Conservation (phyloP, 2,888 invertebrate species). For the Koerneria pararmatus region DNA sequence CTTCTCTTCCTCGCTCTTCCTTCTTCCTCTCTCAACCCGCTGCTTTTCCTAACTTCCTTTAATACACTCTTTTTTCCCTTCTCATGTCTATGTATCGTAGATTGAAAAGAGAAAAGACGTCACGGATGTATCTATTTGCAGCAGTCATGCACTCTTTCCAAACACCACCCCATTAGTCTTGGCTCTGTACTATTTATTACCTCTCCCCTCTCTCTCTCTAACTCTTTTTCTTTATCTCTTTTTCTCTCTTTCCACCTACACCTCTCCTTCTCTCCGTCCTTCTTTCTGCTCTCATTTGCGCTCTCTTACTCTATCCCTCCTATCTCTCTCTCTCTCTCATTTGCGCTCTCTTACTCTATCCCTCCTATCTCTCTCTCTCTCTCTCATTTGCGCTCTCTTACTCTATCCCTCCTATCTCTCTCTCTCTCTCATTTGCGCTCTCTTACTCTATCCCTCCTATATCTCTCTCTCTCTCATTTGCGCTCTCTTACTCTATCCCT, state of each 20-base stretch:
- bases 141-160: no score
- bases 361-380: background rate
- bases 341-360: background rate
- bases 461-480: background rate
- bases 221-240: background rate
- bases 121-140: no score
- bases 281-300: background rate
- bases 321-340: background rate
- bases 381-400: background rate
- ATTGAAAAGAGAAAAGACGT: background rate
- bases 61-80: background rate
- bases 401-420: no score
- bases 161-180: no score
- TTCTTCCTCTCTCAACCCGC: conserved; percentile 2
- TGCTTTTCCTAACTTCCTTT: background rate
- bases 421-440: background rate
- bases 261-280: conserved; percentile 7
- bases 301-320: conserved; percentile 1
- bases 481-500: background rate
- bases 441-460: background rate
- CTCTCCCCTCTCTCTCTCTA: background rate
- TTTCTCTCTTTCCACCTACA: background rate
- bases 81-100: background rate
- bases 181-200: no score
- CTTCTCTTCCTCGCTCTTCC: background rate